Conservation (phyloP, 2,888 invertebrate genomes). For the Acanthosoma haemorrhoidale region DNA sequence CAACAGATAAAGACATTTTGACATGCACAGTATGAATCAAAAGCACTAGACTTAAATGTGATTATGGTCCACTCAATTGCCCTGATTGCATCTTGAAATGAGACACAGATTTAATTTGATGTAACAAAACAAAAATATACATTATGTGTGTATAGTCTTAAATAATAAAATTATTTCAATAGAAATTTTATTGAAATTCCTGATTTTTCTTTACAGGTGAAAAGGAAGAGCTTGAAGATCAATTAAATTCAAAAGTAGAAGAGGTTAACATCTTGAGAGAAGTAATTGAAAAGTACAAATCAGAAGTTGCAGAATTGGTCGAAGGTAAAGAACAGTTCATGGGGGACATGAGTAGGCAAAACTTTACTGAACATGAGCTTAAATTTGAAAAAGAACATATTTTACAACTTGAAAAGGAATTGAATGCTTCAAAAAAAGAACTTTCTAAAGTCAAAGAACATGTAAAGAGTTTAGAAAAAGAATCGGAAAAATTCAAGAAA, state of each 20-base stretch:
- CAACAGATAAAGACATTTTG: too few species aligned
- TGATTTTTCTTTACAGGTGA: slow-evolving; percentile 8
- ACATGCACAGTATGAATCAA: too few species aligned
- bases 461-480: background rate
- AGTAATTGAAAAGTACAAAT: background rate
- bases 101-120: too few species aligned
- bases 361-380: background rate
- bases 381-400: background rate
- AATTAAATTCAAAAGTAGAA: slow-evolving; percentile 23
- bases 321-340: slow-evolving; percentile 49
- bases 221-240: slow-evolving; percentile 4
- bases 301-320: slow-evolving; percentile 46
- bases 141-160: background rate
- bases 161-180: background rate
- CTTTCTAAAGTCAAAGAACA: slow-evolving; percentile 6
- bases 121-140: too few species aligned
- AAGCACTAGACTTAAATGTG: too few species aligned
- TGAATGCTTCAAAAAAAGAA: background rate
- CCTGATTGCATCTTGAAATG: too few species aligned
- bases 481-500: background rate
- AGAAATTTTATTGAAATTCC: background rate
- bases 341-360: slow-evolving; percentile 24
- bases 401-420: slow-evolving; percentile 22
- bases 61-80: too few species aligned
- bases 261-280: slow-evolving; percentile 18